phyloP scores from a whole-genome alignment of 1,140 invertebrate genomes.

The Drosophila trapezifrons region DNA sequence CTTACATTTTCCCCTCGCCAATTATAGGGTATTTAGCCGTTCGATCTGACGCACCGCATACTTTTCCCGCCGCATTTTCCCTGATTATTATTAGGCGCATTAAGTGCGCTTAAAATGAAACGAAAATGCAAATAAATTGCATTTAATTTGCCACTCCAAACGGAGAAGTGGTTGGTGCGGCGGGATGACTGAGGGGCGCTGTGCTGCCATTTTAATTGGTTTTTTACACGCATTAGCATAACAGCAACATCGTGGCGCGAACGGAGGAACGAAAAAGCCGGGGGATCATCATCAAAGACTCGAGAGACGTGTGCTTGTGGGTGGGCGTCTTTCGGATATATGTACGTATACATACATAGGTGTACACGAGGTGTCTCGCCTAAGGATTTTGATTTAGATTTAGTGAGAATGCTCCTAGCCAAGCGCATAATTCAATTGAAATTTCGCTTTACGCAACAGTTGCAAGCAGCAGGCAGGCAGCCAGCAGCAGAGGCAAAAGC shows the following conservation, averaged over 20 bases:
- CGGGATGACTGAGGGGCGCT: conserved; percentile 32
- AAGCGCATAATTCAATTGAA: conserved; percentile 80
- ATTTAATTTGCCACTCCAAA: conserved; percentile 60
- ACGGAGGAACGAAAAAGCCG: conserved; percentile 5
- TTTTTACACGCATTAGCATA: conserved; percentile 77
- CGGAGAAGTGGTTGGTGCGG: conserved; percentile 9
- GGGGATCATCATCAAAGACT: conserved; percentile 39
- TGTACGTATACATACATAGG: not conserved
- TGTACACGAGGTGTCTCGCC: conserved; percentile 20
- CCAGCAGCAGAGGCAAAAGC: not conserved
- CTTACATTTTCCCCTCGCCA: not conserved
- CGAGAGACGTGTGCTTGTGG: conserved; percentile 12
- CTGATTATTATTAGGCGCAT: conserved; percentile 68
- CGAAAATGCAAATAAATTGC: conserved; percentile 74
- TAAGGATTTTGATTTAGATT: conserved; percentile 57
- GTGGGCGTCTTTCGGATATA: conserved; percentile 24
- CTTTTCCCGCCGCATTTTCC: conserved; percentile 22
- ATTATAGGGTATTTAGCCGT: conserved; percentile 11
- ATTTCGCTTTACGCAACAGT: conserved; percentile 63
- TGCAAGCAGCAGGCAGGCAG: conserved; percentile 17
- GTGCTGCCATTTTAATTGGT: conserved; percentile 72
- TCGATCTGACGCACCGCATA: not conserved
- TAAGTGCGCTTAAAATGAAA: conserved; percentile 71
- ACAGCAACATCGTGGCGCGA: conserved; percentile 33
- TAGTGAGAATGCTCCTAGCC: conserved; percentile 77